phyloP scores from a whole-genome alignment of 1,140 invertebrate genomes.

The Drosophila busckii region DNA sequence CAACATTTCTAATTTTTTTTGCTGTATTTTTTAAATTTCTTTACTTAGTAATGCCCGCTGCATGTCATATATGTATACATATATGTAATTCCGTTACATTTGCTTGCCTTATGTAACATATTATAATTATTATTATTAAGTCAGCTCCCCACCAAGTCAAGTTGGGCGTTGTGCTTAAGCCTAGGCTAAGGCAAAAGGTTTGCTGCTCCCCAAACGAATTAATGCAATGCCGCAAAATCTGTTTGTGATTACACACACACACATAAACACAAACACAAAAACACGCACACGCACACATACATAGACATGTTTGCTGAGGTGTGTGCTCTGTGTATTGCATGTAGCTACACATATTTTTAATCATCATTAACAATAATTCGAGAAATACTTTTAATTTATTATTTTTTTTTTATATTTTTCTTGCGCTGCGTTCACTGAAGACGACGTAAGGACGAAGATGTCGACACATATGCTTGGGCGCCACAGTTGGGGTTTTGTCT shows the following conservation, averaged over 20 bases:
- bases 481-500: conserved; percentile 19
- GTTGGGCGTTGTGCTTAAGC: too few species aligned
- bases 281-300: not conserved
- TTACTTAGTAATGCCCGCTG: too few species aligned
- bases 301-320: conserved; percentile 24
- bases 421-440: conserved; percentile 36
- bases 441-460: conserved; percentile 13
- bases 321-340: conserved; percentile 48
- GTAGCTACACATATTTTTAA: conserved; percentile 74
- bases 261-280: too few species aligned
- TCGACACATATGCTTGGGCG: conserved; percentile 14
- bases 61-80: too few species aligned
- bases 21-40: too few species aligned
- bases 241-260: conserved; percentile 23
- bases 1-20: too few species aligned
- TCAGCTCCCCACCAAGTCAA: conserved; percentile 26
- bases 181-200: conserved; percentile 17
- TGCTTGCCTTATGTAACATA: too few species aligned
- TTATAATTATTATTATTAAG: conserved; percentile 35
- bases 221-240: conserved; percentile 23
- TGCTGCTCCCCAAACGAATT: not conserved
- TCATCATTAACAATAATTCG: conserved; percentile 79
- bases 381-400: conserved; percentile 78
- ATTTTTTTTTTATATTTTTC: conserved; percentile 1
- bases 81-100: too few species aligned